Percentiles rank a stretch among this genome's conserved stretches.
Evolutionary conservation across 2,113 vertebrate genomes (phyloP).

Genomic region (Alces alces): DNA sequence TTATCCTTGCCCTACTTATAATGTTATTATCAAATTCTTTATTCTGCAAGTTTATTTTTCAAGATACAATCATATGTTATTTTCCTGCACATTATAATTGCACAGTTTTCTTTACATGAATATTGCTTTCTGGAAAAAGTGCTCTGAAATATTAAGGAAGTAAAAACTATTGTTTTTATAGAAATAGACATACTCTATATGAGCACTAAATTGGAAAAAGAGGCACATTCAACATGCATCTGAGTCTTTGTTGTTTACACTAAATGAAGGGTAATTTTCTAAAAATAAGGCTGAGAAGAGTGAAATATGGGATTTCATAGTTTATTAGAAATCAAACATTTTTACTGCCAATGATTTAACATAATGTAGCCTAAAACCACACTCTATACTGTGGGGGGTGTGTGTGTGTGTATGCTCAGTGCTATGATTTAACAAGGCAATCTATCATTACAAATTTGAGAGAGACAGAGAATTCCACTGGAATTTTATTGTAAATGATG

Average conservation of each 20-base stretch:
- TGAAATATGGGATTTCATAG: not conserved
- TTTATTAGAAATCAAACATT: not conserved
- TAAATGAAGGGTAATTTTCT: conserved; percentile 31
- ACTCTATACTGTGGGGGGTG: not conserved
- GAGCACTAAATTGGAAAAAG: not conserved
- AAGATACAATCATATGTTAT: conserved; percentile 28
- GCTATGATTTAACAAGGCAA: not conserved
- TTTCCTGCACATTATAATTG: conserved; percentile 44
- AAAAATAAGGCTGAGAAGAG: conserved; percentile 8
- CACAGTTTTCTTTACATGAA: conserved; percentile 13
- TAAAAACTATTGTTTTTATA: conserved; percentile 28
- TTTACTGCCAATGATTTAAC: not conserved
- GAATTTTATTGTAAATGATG: not conserved
- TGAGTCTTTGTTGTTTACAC: not conserved
- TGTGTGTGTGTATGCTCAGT: not conserved
- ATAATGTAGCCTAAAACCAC: not conserved
- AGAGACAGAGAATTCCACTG: not conserved
- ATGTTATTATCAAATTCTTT: conserved; percentile 19
- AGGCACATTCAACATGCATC: not conserved
- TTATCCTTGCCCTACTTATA: conserved; percentile 41
- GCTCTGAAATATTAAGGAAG: conserved; percentile 13
- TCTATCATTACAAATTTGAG: not conserved
- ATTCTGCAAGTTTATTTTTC: conserved; percentile 17
- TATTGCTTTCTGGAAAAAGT: conserved; percentile 25
- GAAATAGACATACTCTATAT: not conserved